Conservation (phyloP, 2,113 vertebrate genomes). For the Mungos mungo region DNA sequence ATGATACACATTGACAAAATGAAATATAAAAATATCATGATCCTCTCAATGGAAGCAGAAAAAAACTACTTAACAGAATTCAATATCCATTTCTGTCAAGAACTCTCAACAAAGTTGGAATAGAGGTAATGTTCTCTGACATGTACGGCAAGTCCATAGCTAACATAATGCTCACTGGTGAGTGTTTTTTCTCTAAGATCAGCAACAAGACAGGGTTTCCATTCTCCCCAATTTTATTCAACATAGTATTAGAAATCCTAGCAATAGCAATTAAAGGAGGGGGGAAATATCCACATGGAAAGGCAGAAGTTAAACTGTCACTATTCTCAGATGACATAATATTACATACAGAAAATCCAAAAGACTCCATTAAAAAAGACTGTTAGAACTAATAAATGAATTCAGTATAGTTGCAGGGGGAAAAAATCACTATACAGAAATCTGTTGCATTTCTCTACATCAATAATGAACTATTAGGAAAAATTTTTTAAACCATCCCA, state of each 20-base stretch:
- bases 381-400: neutral
- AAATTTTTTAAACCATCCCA: neutral
- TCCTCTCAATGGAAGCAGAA: neutral
- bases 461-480: neutral
- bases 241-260: neutral
- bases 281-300: neutral
- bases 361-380: neutral
- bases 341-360: neutral
- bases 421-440: neutral
- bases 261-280: neutral
- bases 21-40: neutral
- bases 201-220: neutral
- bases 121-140: neutral
- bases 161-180: neutral
- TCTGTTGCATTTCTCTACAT: neutral
- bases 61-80: neutral
- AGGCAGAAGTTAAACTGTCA: neutral
- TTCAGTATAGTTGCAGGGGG: neutral
- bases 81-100: neutral
- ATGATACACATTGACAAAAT: neutral
- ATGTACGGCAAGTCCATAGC: neutral
- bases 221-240: neutral
- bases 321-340: neutral
- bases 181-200: neutral
- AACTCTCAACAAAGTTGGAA: neutral